A percentile compares a stretch with the other conserved stretches of the same genome.
Evolutionary conservation across 2,888 invertebrate species (phyloP).

Genomic region (Biston betularia): DNA sequence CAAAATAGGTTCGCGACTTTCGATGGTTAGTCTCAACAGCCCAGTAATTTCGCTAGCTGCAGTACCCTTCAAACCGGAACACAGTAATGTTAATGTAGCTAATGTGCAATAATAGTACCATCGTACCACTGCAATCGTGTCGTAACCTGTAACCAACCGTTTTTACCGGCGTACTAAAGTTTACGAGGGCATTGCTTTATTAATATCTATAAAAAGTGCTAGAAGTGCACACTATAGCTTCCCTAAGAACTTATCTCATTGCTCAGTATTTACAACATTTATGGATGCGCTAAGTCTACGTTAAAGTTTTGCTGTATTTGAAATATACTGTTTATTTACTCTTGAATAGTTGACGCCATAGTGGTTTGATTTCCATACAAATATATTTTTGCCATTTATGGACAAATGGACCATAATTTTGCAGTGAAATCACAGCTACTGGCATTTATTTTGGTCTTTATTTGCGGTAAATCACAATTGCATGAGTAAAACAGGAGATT

Average conservation of each 20-base stretch:
- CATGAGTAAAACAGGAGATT: no score
- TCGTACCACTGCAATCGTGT: conserved; percentile 20
- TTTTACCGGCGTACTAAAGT: conserved; percentile 64
- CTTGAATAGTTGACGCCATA: background rate
- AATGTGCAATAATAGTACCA: conserved; percentile 1
- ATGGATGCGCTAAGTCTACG: conserved; percentile 71
- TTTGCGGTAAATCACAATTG: no score
- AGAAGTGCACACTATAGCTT: conserved; percentile 58
- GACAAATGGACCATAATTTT: no score
- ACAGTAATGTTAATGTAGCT: no score
- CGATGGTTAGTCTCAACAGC: no score
- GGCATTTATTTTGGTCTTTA: no score
- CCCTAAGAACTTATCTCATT: conserved; percentile 66
- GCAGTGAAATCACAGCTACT: no score
- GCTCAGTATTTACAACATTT: conserved; percentile 63
- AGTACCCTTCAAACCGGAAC: no score
- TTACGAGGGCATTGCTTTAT: conserved; percentile 82
- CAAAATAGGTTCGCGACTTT: no score
- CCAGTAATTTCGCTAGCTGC: no score
- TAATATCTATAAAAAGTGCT: conserved; percentile 83
- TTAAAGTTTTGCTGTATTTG: conserved; percentile 34
- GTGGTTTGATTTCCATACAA: no score
- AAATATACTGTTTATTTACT: conserved; percentile 28
- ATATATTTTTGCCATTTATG: no score
- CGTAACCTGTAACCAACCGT: conserved; percentile 38